Evolutionary conservation across 2,113 vertebrate species (phyloP).

Genomic region (Picathartes gymnocephalus): DNA sequence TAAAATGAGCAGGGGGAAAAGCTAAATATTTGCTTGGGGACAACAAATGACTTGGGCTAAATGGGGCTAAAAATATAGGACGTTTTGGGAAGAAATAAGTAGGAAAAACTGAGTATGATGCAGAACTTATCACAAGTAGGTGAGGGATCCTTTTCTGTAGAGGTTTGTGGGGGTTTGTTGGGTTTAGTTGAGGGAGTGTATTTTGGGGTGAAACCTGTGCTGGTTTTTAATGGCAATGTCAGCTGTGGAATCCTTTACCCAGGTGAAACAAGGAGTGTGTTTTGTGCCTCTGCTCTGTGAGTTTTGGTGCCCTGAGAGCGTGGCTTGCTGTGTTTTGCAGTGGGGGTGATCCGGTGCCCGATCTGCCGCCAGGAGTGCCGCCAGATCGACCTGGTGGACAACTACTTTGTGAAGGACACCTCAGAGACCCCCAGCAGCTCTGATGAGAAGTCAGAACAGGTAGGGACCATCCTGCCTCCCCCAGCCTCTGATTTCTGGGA

Average conservation of each 20-base stretch:
- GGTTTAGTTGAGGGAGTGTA: no score
- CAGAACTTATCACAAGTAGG: neutral
- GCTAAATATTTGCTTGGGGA: neutral
- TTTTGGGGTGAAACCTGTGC: neutral
- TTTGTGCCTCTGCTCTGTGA: accelerated
- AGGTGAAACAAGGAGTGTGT: neutral
- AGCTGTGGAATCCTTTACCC: accelerated
- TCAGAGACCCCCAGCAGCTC: slow-evolving; percentile 86
- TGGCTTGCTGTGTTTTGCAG: neutral
- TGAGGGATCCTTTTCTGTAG: neutral
- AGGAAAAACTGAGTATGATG: neutral
- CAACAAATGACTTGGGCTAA: neutral
- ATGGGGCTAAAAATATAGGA: neutral
- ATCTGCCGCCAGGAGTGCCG: slow-evolving; percentile 97
- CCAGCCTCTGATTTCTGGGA: neutral
- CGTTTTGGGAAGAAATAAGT: neutral
- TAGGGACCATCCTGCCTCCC: slow-evolving; percentile 29
- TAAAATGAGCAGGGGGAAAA: neutral
- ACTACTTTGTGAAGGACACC: slow-evolving; percentile 97
- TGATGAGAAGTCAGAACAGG: slow-evolving; percentile 92
- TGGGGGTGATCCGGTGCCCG: slow-evolving; percentile 87
- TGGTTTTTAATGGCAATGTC: accelerated
- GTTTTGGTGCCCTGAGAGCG: accelerated
- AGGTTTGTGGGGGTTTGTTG: neutral
- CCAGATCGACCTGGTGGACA: slow-evolving; percentile 95